These are phyloP conservation scores for Acanthococcus lagerstroemiae DNA, from an alignment of 2,888 invertebrate genomes.

Conservation along the genomic window DNA sequence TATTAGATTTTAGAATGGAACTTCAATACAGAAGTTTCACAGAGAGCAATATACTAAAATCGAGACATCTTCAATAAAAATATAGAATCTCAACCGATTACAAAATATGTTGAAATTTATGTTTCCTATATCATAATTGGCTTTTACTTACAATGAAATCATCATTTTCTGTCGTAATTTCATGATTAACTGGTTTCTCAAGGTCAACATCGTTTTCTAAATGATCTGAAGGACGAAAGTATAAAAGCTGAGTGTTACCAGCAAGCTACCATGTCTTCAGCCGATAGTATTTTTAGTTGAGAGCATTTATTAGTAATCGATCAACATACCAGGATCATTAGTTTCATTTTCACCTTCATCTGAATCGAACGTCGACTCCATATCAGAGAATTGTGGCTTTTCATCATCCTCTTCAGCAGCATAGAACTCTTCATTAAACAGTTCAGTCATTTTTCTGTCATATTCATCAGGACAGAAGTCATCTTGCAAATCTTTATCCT, in stretches of 20 bases:
- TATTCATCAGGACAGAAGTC: slow-evolving; percentile 86
- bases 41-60: not conserved
- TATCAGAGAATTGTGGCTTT: slow-evolving; percentile 77
- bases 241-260: too few species aligned
- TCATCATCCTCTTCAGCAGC: slow-evolving; percentile 55
- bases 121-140: not conserved
- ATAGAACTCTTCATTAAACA: slow-evolving; percentile 84
- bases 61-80: too few species aligned
- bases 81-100: too few species aligned
- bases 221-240: too few species aligned
- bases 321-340: too few species aligned
- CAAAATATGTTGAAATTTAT: too few species aligned
- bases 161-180: slow-evolving; percentile 3
- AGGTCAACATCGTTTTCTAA: too few species aligned
- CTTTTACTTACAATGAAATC: slow-evolving; percentile 22
- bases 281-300: too few species aligned
- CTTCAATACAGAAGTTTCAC: not conserved
- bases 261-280: too few species aligned
- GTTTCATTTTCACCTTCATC: too few species aligned
- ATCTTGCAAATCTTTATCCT: slow-evolving; percentile 71
- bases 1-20: not conserved
- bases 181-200: too few species aligned
- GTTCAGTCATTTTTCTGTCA: slow-evolving; percentile 71
- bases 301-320: too few species aligned
- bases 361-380: slow-evolving; percentile 46